Evolutionary conservation across 2,888 invertebrate species (phyloP).

Genomic region (Hedychridium roseum): DNA sequence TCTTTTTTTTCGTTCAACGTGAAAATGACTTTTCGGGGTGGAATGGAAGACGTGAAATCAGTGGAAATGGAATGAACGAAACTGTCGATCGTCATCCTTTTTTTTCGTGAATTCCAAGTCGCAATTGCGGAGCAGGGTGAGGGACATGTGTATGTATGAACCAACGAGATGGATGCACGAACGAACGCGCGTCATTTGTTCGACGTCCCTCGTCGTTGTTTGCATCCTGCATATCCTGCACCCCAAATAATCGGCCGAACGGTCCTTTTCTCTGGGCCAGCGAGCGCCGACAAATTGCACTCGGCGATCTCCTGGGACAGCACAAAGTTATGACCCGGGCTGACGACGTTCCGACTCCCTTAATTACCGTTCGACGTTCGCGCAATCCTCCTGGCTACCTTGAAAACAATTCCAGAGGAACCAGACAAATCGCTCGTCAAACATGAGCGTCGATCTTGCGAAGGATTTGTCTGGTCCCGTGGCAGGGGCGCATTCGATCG

Average conservation of each 20-base stretch:
- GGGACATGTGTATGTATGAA: not conserved
- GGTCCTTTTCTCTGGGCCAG: slow-evolving; percentile 46
- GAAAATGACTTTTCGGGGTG: too few relatives aligned
- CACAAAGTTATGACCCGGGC: slow-evolving; percentile 57
- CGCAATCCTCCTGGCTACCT: slow-evolving; percentile 14
- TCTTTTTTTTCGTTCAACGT: too few relatives aligned
- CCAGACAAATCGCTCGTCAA: too few relatives aligned
- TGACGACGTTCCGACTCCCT: slow-evolving; percentile 56
- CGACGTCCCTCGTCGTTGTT: slow-evolving; percentile 42
- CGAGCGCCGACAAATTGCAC: slow-evolving; percentile 55
- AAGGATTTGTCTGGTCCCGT: too few relatives aligned
- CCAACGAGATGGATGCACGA: slow-evolving; percentile 32
- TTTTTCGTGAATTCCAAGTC: not conserved
- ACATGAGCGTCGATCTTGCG: too few relatives aligned
- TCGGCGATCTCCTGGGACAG: slow-evolving; percentile 46
- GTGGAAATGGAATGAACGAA: too few relatives aligned
- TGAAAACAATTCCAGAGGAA: too few relatives aligned
- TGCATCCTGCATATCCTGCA: slow-evolving; percentile 48
- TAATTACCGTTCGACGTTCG: slow-evolving; percentile 55
- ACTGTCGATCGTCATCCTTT: not conserved
- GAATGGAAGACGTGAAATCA: too few relatives aligned
- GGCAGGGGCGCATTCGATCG: too few relatives aligned
- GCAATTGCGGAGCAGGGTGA: slow-evolving; percentile 10
- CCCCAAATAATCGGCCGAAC: slow-evolving; percentile 52
- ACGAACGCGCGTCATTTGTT: slow-evolving; percentile 49